Evolutionary conservation across 1,140 invertebrate genomes (phyloP).

Genomic region (Heliconius congener): DNA sequence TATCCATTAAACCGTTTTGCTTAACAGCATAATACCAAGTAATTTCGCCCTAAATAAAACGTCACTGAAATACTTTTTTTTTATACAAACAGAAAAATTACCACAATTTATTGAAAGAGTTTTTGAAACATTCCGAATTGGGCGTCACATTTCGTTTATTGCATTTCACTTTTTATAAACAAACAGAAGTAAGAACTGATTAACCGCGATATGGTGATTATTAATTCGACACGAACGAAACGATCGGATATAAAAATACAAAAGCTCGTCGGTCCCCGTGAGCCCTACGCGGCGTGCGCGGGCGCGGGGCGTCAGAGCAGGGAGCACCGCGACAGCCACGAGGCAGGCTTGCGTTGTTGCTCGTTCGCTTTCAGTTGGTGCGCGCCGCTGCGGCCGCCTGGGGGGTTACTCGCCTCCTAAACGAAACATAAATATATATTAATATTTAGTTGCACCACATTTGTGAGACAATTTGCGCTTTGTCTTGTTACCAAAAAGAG

Average conservation of each 20-base stretch:
- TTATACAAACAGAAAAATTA: conserved; percentile 45
- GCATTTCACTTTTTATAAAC: conserved; percentile 21
- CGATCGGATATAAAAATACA: conserved; percentile 79
- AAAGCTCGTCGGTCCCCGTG: conserved; percentile 70
- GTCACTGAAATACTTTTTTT: conserved; percentile 46
- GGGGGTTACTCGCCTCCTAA: conserved; percentile 91
- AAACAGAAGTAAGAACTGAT: not conserved
- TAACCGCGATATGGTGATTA: conserved; percentile 8
- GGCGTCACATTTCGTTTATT: conserved; percentile 1
- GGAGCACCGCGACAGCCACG: conserved; percentile 88
- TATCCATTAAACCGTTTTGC: conserved; percentile 71
- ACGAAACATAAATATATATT: not conserved
- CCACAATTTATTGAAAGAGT: conserved; percentile 45
- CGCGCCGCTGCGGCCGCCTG: conserved; percentile 84
- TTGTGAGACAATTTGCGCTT: too few relatives aligned
- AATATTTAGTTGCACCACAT: too few relatives aligned
- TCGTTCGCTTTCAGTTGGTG: conserved; percentile 87
- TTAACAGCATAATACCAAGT: conserved; percentile 60
- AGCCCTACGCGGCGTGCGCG: conserved; percentile 44
- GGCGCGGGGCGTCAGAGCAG: conserved; percentile 85
- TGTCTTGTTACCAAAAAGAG: too few relatives aligned
- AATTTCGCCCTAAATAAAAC: conserved; percentile 62
- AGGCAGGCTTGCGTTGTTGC: conserved; percentile 87
- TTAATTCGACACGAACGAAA: conserved; percentile 39
- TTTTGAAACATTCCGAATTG: conserved; percentile 1